Evolutionary conservation across 2,888 invertebrate genomes (phyloP).

Genomic region (Trachelus troglodyta): DNA sequence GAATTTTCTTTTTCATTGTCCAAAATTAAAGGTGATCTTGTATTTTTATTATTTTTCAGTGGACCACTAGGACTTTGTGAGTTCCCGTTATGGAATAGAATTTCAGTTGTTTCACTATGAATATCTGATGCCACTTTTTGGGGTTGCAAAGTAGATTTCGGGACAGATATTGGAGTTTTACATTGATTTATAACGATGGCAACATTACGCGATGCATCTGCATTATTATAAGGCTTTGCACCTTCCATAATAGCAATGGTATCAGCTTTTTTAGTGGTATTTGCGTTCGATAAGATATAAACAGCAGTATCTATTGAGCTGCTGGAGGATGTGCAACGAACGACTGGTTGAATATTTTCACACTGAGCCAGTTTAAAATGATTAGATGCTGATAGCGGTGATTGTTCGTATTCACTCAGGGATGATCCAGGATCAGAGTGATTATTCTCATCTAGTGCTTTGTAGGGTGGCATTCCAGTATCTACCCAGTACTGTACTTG

Average conservation of each 20-base stretch:
- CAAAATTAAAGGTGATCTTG: neutral
- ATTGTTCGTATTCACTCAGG: slow-evolving; percentile 33
- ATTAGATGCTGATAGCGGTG: neutral
- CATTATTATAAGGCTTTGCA: slow-evolving; percentile 25
- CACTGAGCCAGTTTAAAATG: neutral
- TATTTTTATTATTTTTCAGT: neutral
- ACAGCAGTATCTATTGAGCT: slow-evolving; percentile 54
- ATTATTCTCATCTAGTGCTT: slow-evolving; percentile 7
- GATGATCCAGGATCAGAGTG: slow-evolving; percentile 33
- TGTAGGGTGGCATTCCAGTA: slow-evolving; percentile 47
- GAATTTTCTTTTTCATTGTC: neutral
- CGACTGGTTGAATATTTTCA: neutral
- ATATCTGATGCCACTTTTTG: neutral
- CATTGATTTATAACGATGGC: neutral
- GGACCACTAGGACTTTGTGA: neutral
- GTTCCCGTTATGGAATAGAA: neutral
- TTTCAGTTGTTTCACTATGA: neutral
- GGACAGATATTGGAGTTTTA: neutral
- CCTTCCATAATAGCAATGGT: slow-evolving; percentile 43
- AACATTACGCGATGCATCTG: neutral
- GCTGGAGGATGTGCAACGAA: slow-evolving; percentile 24
- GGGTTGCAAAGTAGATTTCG: neutral
- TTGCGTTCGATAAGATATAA: slow-evolving; percentile 52
- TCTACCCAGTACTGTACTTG: slow-evolving; percentile 54
- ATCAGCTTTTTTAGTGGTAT: slow-evolving; percentile 45